Evolutionary conservation across 2,113 vertebrate species (phyloP), one percentile per base, ranked within the genome.

Genomic region (Puma concolor): DNA sequence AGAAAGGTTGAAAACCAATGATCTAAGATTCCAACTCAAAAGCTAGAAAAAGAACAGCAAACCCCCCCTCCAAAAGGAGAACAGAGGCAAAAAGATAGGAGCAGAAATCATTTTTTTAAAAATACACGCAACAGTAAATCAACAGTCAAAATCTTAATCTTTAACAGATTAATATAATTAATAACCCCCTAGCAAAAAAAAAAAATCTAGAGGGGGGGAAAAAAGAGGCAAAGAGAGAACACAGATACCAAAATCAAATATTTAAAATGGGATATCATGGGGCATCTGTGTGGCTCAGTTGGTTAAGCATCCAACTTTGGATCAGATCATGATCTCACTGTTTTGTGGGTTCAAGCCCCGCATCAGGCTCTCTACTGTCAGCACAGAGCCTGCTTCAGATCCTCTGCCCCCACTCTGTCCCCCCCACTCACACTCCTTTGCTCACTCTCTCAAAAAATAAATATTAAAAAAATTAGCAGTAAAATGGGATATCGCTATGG

Each of bases 1-100:
- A 66, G 17, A 57, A 94, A 66, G 7, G 2, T 77, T 83, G 38
- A 93, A 87, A 92, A 71, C 27, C 44, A 77, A 11, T 67, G 31
- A 92, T 66, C 41, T 71, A 84, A 91, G 48, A 80, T 38, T 76
- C 21, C n/a, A 94, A 90, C 19, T 90, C 74, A 86, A 90, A 97
- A 82, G 29, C 36, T 84, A 92, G 71, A 85, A 74, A 97, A 94
- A 84, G 12, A 95, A 67, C 2, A 63, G 12, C 41, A 83, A 89
- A 77, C 17, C 14, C 21, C 11, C 11, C 21, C 5, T 0, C 16
- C 54, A 89, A 79, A 88, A 57, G 4, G 27, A 67, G 52, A 80
- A 88, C 4, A 13, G 33, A 77, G 29, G 15, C 81, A 54, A 36
- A 74, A 91, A 93, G 27, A 36, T 57, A 72, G 54, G 38, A 94